A percentile compares a stretch with the other conserved stretches of the same genome.
Conservation (phyloP, 2,797 vertebrate species). For the Neomorphus geoffroyi region DNA sequence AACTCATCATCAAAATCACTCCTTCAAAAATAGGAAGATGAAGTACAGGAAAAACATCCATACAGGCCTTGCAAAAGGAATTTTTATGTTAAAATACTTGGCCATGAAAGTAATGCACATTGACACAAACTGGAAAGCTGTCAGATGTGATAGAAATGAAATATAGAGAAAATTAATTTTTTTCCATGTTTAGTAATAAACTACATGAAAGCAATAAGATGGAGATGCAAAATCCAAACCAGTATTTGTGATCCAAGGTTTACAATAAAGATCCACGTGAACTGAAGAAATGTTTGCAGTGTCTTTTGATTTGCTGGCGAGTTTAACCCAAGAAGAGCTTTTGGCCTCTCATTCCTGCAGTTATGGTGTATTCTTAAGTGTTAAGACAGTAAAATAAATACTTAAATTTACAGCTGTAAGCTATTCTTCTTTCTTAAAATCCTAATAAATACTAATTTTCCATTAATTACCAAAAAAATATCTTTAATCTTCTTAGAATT, state of each 20-base stretch:
- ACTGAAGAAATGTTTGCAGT: neutral
- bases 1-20: neutral
- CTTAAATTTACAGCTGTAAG: constrained; percentile 14
- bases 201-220: neutral
- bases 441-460: constrained; percentile 15
- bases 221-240: neutral
- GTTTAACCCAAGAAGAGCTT: neutral
- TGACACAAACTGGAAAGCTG: constrained; percentile 9
- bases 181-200: constrained; percentile 44
- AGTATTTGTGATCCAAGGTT: neutral
- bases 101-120: neutral
- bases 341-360: neutral
- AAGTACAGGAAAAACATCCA: neutral
- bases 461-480: constrained; percentile 27
- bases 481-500: constrained; percentile 33
- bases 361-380: neutral
- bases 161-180: neutral
- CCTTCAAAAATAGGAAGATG: neutral
- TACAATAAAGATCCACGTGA: neutral
- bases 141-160: constrained; percentile 29
- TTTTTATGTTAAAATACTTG: constrained; percentile 39
- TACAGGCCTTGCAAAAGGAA: constrained; percentile 2
- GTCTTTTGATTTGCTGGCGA: neutral
- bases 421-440: constrained; percentile 10
- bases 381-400: neutral